phyloP scores from a whole-genome alignment of 2,888 invertebrate genomes.

The Cosmia trapezina region DNA sequence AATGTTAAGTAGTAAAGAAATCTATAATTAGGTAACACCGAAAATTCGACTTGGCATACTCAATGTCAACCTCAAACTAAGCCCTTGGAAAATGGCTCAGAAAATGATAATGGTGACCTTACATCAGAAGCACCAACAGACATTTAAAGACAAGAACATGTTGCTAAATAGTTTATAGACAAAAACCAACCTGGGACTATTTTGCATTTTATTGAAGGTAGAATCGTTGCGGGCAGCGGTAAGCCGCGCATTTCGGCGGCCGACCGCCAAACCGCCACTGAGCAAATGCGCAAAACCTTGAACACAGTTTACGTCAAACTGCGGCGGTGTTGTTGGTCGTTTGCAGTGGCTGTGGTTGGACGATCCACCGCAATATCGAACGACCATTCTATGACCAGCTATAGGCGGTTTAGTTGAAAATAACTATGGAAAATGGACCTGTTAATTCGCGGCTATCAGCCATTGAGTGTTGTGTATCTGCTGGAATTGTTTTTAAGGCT shows the following conservation, averaged over 20 bases:
- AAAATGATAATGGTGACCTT: background rate
- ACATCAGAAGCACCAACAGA: background rate
- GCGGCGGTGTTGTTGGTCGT: slow-evolving; percentile 41
- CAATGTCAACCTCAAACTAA: slow-evolving; percentile 1
- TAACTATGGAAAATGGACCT: slow-evolving; percentile 38
- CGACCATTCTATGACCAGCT: slow-evolving; percentile 32
- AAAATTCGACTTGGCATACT: background rate
- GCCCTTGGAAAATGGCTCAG: background rate
- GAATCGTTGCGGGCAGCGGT: slow-evolving; percentile 34
- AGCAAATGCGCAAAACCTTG: slow-evolving; percentile 58
- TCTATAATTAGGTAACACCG: slow-evolving; percentile 3
- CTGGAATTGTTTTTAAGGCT: slow-evolving; percentile 25
- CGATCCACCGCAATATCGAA: slow-evolving; percentile 33
- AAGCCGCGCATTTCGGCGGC: slow-evolving; percentile 47
- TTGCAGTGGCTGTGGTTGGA: slow-evolving; percentile 37
- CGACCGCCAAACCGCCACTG: slow-evolving; percentile 47
- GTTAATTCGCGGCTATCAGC: slow-evolving; percentile 13
- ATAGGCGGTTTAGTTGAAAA: slow-evolving; percentile 38
- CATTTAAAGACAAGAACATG: background rate
- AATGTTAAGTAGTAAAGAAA: slow-evolving; percentile 28
- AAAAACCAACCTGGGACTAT: slow-evolving; percentile 18
- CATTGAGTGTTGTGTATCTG: slow-evolving; percentile 8
- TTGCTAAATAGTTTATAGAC: background rate
- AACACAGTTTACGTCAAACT: slow-evolving; percentile 51
- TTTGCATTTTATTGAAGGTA: slow-evolving; percentile 27